Conservation (phyloP, 2,888 invertebrate genomes). For the Netelia virgata region DNA sequence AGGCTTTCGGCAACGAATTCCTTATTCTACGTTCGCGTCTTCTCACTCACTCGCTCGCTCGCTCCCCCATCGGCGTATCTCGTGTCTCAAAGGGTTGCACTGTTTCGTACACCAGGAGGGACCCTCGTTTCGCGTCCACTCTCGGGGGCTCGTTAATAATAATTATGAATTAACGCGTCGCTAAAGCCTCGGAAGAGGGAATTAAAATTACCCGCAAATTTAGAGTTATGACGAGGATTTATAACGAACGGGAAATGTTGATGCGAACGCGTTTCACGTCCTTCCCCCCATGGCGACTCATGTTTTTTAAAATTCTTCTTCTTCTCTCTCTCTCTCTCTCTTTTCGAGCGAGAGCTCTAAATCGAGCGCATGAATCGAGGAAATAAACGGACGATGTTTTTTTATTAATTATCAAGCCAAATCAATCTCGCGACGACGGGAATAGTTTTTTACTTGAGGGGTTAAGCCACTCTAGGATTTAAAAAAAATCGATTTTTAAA, state of each 20-base stretch:
- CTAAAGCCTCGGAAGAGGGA: constrained; percentile 78
- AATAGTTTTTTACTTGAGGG: neutral
- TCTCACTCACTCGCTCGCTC: constrained; percentile 62
- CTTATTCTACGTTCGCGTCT: constrained; percentile 58
- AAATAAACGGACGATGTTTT: constrained; percentile 61
- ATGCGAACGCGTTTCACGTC: constrained; percentile 50
- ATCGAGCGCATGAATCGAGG: constrained; percentile 54
- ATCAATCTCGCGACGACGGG: neutral
- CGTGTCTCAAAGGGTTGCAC: constrained; percentile 73
- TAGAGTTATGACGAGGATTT: constrained; percentile 83
- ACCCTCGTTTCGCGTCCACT: constrained; percentile 67
- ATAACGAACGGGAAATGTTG: constrained; percentile 71
- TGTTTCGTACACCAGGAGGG: constrained; percentile 50
- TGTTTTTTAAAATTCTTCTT: constrained; percentile 6
- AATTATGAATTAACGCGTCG: constrained; percentile 82
- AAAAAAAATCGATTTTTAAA: no score
- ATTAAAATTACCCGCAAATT: constrained; percentile 83
- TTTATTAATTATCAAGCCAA: constrained; percentile 56
- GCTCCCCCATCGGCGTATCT: constrained; percentile 50
- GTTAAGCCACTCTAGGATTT: no score
- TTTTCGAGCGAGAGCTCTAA: constrained; percentile 48
- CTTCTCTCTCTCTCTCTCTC: constrained; percentile 1
- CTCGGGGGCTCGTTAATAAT: constrained; percentile 81
- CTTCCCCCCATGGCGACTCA: constrained; percentile 21
- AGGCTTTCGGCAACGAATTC: constrained; percentile 60